These are phyloP conservation scores for Miichthys miiuy DNA, from an alignment of 2,797 vertebrate genomes.

Conservation along the genomic window DNA sequence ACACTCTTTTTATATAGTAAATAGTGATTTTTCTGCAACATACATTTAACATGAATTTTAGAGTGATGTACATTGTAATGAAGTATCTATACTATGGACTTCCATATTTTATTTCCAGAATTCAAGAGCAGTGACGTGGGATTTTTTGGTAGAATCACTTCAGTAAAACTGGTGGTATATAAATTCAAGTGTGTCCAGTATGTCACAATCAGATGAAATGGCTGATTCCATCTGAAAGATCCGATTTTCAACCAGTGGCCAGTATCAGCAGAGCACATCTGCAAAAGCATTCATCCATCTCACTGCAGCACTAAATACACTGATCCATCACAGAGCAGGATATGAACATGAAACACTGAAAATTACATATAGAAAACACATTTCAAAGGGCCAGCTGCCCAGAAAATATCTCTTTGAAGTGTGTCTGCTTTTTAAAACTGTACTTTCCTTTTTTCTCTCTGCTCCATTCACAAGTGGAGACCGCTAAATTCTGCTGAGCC, in stretches of 20 bases:
- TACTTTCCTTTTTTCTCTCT: conserved; percentile 4
- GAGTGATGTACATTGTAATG: too few species aligned
- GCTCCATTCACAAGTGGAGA: conserved; percentile 37
- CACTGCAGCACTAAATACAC: conserved; percentile 1
- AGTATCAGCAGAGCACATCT: conserved; percentile 4
- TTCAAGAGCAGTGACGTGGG: too few species aligned
- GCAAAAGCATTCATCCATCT: conserved; percentile 11
- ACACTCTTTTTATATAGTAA: too few species aligned
- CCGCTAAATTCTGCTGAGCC: conserved; percentile 46
- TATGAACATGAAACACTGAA: conserved; percentile 11
- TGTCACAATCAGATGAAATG: not conserved
- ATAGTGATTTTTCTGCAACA: too few species aligned
- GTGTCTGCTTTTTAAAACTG: conserved; percentile 2
- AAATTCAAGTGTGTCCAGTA: not conserved
- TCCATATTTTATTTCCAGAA: too few species aligned
- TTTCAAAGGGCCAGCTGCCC: conserved; percentile 6
- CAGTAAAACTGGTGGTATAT: not conserved
- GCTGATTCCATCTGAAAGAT: not conserved
- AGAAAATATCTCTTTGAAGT: conserved; percentile 25
- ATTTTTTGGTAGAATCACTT: not conserved
- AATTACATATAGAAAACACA: conserved; percentile 20
- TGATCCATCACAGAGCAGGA: conserved; percentile 15
- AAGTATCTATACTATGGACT: too few species aligned
- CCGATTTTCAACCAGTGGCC: conserved; percentile 9
- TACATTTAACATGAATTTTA: too few species aligned